Evolutionary conservation across 2,797 vertebrate species (phyloP), one percentile per base, ranked within the genome.

Genomic region (Sebastes iracundus): DNA sequence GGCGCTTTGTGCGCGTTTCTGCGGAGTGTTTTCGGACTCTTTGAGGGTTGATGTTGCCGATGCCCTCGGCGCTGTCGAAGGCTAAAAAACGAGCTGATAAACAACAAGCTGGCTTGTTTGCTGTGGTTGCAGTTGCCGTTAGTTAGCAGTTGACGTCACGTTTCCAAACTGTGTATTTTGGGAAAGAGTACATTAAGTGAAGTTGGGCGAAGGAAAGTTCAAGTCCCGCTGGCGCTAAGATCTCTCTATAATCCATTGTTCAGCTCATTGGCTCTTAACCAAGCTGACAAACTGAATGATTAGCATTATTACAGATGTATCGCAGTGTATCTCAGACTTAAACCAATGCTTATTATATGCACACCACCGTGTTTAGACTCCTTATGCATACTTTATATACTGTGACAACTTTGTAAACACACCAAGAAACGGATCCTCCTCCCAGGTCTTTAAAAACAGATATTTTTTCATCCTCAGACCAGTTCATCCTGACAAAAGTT

Each of bases 71-170:
- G 77, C 73, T 52, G 62, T 59, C 49, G 61, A 63, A 22, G 71
- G 66, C 56, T 85, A 42, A 87, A 79, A 58, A 88, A 81, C 4
- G 6, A 84, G 72, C 77, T 30, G 55, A 32, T 69, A 73, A 91
- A 92, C 91, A 92, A 90, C 81, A 76, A 74, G 78, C 63, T 7
- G 49, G 72, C 53, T 93, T 94, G 91, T 94, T 84, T 78, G 63
- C 85, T 61, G 72, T 65, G 33, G 82, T 49, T 81, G 61, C 79
- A 66, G 66, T 87, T 69, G 81, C 77, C 67, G 63, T 14, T 70
- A 65, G 77, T 74, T 58, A 18, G 64, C 79, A 65, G 61, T 73
- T 71, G 63, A 87, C 81, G 78, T 68, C 61, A 73, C 62, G 58
- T 82, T 91, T 72, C 63, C 53, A 76, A 86, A 85, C 49, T n/a